Percentiles rank a stretch among this genome's conserved stretches.
Evolutionary conservation across 2,888 invertebrate genomes (phyloP).

Genomic region (Hirtodrosophila cameraria): DNA sequence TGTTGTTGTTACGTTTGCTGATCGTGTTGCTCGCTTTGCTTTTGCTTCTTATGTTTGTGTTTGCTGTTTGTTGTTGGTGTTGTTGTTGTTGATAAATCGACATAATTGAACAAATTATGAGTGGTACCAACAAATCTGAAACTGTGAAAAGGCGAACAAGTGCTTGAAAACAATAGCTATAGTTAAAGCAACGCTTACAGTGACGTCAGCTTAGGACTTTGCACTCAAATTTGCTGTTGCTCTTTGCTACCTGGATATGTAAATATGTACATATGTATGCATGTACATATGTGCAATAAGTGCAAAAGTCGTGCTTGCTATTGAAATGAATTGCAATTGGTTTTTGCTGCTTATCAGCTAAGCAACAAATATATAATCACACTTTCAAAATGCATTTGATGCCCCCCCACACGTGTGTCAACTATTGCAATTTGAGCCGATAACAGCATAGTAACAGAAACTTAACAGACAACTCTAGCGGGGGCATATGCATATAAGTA

Average conservation of each 20-base stretch:
- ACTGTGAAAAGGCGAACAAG: slow-evolving; percentile 31
- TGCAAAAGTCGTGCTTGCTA: slow-evolving; percentile 23
- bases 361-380: slow-evolving; percentile 18
- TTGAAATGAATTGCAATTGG: slow-evolving; percentile 23
- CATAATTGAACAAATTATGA: slow-evolving; percentile 54
- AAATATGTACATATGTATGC: not conserved
- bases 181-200: slow-evolving; percentile 33
- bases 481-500: slow-evolving; percentile 2
- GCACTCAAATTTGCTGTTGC: slow-evolving; percentile 34
- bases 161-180: slow-evolving; percentile 49
- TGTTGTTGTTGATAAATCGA: slow-evolving; percentile 49
- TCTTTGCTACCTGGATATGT: slow-evolving; percentile 6
- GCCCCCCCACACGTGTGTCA: slow-evolving; percentile 33
- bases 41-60: slow-evolving; percentile 44
- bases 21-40: slow-evolving; percentile 40
- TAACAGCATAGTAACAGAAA: not conserved
- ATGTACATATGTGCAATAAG: not conserved
- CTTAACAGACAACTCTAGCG: not conserved
- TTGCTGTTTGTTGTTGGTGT: slow-evolving; percentile 16
- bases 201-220: slow-evolving; percentile 61
- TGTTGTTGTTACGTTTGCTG: slow-evolving; percentile 22
- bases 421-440: not conserved
- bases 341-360: slow-evolving; percentile 14
- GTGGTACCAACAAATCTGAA: slow-evolving; percentile 47
- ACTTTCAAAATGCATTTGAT: slow-evolving; percentile 24